These are phyloP conservation scores for Drosophila pegasa DNA, from an alignment of 2,888 invertebrate species.

Conservation along the genomic window DNA sequence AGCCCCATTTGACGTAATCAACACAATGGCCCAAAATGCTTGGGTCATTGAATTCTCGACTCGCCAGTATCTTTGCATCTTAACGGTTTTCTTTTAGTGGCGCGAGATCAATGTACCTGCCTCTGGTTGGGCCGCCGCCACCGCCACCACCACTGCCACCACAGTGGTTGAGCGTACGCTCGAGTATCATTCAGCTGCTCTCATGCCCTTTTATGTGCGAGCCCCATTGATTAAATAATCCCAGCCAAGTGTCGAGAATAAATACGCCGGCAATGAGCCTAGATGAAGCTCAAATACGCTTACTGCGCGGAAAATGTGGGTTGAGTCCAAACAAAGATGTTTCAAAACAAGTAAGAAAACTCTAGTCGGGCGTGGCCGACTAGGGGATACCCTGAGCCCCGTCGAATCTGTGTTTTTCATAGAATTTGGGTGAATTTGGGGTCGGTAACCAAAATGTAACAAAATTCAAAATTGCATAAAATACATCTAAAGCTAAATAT, in stretches of 20 bases:
- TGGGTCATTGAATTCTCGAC: conserved; percentile 74
- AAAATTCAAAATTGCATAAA: no score
- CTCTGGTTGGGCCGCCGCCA: background rate
- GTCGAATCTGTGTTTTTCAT: no score
- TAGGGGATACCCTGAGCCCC: no score
- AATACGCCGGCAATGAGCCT: conserved; percentile 3
- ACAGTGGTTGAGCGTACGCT: conserved; percentile 58
- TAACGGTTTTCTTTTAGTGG: conserved; percentile 63
- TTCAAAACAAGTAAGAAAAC: no score
- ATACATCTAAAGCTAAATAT: no score
- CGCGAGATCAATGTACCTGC: conserved; percentile 69
- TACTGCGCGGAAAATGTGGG: background rate
- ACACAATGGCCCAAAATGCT: conserved; percentile 73
- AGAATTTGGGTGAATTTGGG: no score
- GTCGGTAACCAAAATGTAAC: no score
- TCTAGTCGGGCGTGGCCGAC: no score
- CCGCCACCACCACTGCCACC: background rate
- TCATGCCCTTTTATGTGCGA: conserved; percentile 64
- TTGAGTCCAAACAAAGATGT: no score
- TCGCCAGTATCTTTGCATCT: conserved; percentile 67
- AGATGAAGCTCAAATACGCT: conserved; percentile 45
- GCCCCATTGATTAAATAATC: conserved; percentile 76
- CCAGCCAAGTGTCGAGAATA: conserved; percentile 31
- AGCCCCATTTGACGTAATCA: conserved; percentile 75
- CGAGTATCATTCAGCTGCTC: conserved; percentile 56